Conservation (phyloP, 2,797 vertebrate species). For the Octomys mimax region DNA sequence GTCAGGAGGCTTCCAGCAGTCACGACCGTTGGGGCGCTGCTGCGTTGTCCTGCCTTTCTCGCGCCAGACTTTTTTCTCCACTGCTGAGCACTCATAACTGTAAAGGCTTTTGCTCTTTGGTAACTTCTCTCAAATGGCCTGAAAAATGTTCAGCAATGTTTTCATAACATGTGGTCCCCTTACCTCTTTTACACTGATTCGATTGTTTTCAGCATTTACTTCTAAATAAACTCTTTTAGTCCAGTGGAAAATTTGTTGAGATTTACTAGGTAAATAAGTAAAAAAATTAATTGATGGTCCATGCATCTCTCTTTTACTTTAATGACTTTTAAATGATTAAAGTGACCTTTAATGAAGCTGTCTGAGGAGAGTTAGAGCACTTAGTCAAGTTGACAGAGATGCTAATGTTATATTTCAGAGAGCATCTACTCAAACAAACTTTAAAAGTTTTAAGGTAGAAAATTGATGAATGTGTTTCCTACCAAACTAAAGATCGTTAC, state of each 20-base stretch:
- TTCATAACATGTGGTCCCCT: neutral
- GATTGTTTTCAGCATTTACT: neutral
- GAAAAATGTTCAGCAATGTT: neutral
- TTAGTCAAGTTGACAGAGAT: neutral
- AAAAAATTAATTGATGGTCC: neutral
- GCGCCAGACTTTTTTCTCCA: neutral
- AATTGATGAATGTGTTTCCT: neutral
- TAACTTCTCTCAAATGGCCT: neutral
- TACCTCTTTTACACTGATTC: neutral
- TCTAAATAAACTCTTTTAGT: neutral
- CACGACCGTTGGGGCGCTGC: accelerated
- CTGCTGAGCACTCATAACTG: neutral
- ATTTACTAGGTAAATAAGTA: neutral
- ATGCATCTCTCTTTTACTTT: neutral
- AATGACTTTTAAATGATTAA: no score
- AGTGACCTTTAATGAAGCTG: neutral
- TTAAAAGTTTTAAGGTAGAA: neutral
- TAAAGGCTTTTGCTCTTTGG: neutral
- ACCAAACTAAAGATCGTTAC: neutral
- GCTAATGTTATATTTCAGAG: neutral
- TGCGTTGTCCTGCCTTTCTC: neutral
- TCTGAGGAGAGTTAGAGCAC: accelerated
- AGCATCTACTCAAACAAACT: neutral
- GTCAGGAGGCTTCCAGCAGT: neutral
- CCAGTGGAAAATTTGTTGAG: neutral